Evolutionary conservation across 1,140 invertebrate genomes (phyloP), one percentile per base, ranked within the genome.

Genomic region (Prorops nasuta): DNA sequence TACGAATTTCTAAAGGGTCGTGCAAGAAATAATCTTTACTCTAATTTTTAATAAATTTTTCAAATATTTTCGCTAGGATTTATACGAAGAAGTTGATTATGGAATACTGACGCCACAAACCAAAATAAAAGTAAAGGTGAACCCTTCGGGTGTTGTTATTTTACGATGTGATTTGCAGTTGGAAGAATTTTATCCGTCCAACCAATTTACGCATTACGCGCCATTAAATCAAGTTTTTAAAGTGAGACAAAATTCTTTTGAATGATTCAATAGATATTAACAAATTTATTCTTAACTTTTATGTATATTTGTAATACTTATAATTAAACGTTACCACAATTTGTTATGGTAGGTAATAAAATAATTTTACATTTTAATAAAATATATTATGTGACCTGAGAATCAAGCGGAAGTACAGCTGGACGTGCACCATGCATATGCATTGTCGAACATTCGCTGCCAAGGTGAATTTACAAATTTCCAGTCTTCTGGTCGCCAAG

Each of bases 401-500:
- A n/a, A n/a, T n/a, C n/a, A n/a, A n/a, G n/a, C n/a, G n/a, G n/a
- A n/a, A n/a, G n/a, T n/a, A n/a, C n/a, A n/a, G n/a, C n/a, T n/a
- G n/a, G n/a, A n/a, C n/a, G 21, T 3, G 21, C 84, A 84, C 95
- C 95, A 98, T 4, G 81, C 73, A 70, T 88, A 94, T 0, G 94
- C 95, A 74, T 97, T 97, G 51, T 86, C 81, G 69, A 98, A 98
- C 78, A 98, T 89, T 62, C 84, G 81, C 41, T 92, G 81, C 96
- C 96, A 98, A 0, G 96, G 95, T 19, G 93, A 90, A 19, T 76
- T 79, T 50, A 81, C 66, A 41, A 77, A 75, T 4, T 69, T 65
- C 79, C 81, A 82, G 10, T 75, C 57, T 12, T 74, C 62, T 2
- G 88, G 83, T 35, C 84, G 78, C 67, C 87, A 88, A 1, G 92